A percentile compares a stretch with the other conserved stretches of the same genome.
These are phyloP conservation scores for Lates japonicus DNA, from an alignment of 2,797 vertebrate genomes.

Conservation along the genomic window DNA sequence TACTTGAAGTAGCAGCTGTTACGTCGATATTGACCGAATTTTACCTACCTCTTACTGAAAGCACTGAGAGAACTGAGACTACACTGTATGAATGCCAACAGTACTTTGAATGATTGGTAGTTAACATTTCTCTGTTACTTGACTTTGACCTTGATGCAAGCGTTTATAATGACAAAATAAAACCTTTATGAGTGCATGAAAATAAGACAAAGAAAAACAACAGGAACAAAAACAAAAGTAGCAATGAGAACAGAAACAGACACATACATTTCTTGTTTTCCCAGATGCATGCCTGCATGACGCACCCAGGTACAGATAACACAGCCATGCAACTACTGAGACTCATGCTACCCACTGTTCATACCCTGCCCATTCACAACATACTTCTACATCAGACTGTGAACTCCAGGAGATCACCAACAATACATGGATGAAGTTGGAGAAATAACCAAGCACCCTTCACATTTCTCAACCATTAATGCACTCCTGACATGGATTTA, in stretches of 20 bases:
- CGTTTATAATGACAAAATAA: neutral
- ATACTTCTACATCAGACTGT: neutral
- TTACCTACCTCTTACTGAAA: slow-evolving; percentile 14
- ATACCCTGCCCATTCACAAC: slow-evolving; percentile 7
- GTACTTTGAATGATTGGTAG: neutral
- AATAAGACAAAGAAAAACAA: neutral
- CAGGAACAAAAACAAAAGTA: neutral
- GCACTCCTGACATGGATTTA: slow-evolving; percentile 13
- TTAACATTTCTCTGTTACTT: neutral
- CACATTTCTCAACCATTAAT: neutral
- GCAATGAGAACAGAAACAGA: neutral
- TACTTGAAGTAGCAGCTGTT: neutral
- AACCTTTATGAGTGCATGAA: neutral
- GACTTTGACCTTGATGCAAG: neutral
- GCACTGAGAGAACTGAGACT: neutral
- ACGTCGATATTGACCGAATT: neutral
- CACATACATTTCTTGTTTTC: slow-evolving; percentile 12
- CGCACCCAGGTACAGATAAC: slow-evolving; percentile 7
- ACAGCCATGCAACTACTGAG: slow-evolving; percentile 38
- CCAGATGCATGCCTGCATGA: slow-evolving; percentile 30
- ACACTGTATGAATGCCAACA: neutral
- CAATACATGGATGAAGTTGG: neutral
- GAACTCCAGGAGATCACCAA: neutral
- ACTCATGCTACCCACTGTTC: slow-evolving; percentile 12
- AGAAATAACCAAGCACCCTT: neutral